Percentiles rank a stretch among this genome's conserved stretches.
These are phyloP conservation scores for Nebria brevicollis DNA, from an alignment of 2,888 invertebrate genomes.

Conservation along the genomic window DNA sequence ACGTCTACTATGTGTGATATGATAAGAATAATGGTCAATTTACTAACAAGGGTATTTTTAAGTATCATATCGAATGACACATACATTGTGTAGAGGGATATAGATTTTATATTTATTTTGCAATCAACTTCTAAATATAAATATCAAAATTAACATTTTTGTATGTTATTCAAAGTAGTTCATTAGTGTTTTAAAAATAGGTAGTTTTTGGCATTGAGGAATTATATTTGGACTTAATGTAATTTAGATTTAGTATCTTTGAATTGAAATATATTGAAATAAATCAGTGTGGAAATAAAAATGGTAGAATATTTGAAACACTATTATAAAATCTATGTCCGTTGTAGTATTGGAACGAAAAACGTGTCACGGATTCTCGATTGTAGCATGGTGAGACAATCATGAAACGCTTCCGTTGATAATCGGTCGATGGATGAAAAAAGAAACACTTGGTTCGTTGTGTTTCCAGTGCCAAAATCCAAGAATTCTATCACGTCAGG, in stretches of 20 bases:
- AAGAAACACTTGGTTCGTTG: neutral
- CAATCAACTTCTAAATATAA: no score
- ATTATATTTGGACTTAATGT: neutral
- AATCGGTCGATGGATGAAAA: conserved; percentile 3
- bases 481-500: conserved; percentile 33
- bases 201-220: neutral
- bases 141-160: no score
- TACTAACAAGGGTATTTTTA: neutral
- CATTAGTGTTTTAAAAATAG: no score
- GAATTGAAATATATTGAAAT: neutral
- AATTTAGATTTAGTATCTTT: neutral
- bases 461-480: conserved; percentile 23
- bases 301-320: neutral
- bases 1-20: neutral
- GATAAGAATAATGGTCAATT: neutral
- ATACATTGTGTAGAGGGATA: no score
- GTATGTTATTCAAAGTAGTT: no score
- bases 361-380: neutral
- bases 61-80: no score
- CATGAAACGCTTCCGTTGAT: conserved; percentile 17
- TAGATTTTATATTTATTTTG: no score
- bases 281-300: neutral
- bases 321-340: neutral
- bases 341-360: neutral
- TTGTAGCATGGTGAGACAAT: conserved; percentile 5